A percentile compares a stretch with the other conserved stretches of the same genome.
Conservation (phyloP, 2,797 vertebrate genomes). For the Anisognathus igniventris region DNA sequence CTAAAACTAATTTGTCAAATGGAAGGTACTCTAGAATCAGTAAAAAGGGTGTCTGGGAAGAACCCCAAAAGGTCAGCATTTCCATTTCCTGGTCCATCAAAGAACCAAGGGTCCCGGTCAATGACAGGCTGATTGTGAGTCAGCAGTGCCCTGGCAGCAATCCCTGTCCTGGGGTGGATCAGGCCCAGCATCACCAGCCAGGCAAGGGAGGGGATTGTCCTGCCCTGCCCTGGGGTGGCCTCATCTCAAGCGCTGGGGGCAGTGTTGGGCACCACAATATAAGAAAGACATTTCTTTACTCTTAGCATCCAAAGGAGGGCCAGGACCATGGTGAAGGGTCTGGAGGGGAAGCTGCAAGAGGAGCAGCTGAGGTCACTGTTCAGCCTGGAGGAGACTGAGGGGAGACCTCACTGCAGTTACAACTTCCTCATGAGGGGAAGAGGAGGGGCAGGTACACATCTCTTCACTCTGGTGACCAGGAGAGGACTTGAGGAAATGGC, state of each 20-base stretch:
- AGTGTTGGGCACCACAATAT: accelerated
- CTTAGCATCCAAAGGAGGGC: not conserved
- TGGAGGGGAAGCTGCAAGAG: accelerated
- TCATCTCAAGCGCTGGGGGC: accelerated
- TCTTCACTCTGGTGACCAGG: not conserved
- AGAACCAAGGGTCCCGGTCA: not conserved
- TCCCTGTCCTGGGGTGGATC: accelerated
- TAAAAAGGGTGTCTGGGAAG: not conserved
- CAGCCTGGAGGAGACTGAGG: not conserved
- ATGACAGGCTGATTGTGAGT: accelerated
- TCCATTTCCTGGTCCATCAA: not conserved
- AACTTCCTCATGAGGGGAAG: not conserved
- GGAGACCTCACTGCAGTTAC: not conserved
- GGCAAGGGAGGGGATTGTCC: not conserved
- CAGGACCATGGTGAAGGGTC: not conserved
- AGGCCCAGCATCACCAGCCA: accelerated
- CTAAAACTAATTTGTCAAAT: not conserved
- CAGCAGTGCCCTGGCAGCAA: not conserved
- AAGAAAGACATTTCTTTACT: not conserved
- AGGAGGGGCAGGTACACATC: not conserved
- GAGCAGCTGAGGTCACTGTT: not conserved
- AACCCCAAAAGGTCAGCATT: not conserved
- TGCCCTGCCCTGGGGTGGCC: accelerated
- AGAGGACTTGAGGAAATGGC: not conserved
- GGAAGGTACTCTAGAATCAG: not conserved